Evolutionary conservation across 2,888 invertebrate species (phyloP).

Genomic region (Steromphala cineraria): DNA sequence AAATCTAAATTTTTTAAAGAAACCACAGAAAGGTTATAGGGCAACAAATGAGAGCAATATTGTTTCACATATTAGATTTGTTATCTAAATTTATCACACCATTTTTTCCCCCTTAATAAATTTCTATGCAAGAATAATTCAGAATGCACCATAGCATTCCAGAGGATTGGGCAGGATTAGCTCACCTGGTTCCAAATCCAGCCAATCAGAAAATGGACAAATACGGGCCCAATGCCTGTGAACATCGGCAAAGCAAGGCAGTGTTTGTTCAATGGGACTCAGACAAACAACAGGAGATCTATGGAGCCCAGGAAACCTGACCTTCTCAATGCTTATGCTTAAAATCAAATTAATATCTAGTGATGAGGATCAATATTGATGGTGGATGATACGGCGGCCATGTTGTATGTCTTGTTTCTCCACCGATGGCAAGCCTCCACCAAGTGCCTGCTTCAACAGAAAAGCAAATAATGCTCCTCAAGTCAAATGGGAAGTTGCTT

Average conservation of each 20-base stretch:
- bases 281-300: conserved; percentile 13
- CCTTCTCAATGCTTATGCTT: conserved; percentile 21
- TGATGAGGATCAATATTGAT: conserved; percentile 9
- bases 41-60: no score
- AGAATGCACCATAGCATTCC: no score
- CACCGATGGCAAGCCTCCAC: neutral
- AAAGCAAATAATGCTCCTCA: neutral
- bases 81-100: no score
- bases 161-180: neutral
- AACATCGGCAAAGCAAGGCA: neutral
- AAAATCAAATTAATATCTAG: conserved; percentile 25
- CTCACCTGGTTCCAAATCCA: neutral
- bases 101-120: no score
- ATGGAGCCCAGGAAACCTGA: conserved; percentile 17
- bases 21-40: no score
- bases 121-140: no score
- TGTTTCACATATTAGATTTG: no score
- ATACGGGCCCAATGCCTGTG: neutral
- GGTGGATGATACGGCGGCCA: conserved; percentile 12
- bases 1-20: no score
- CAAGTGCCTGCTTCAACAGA: neutral
- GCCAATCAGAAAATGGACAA: neutral
- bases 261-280: neutral
- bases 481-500: neutral
- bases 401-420: neutral